A percentile compares a stretch with the other conserved stretches of the same genome.
phyloP scores from a whole-genome alignment of 2,797 vertebrate species.

The Channa striata region DNA sequence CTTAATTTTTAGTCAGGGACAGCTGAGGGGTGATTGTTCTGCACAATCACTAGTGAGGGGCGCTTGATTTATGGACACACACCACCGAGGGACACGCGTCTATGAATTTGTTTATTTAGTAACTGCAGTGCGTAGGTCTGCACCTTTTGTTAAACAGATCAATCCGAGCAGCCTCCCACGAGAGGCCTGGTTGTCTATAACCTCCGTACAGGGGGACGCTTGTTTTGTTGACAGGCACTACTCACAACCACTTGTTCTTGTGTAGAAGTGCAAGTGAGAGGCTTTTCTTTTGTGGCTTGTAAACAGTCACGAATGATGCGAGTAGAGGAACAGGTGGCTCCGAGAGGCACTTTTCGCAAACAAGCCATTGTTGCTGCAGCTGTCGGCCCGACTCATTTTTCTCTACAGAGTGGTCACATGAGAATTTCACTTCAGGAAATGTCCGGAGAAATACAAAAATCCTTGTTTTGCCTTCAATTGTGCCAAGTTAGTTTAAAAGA shows the following conservation, averaged over 20 bases:
- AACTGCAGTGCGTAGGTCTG: conserved; percentile 13
- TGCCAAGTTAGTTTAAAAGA: no score
- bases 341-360: conserved; percentile 1
- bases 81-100: conserved; percentile 24
- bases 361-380: not conserved
- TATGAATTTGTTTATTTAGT: conserved; percentile 30
- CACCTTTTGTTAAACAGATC: conserved; percentile 45
- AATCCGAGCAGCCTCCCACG: conserved; percentile 30
- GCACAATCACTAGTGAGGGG: conserved; percentile 56
- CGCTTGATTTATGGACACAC: conserved; percentile 56
- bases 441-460: not conserved
- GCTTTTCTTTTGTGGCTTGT: conserved; percentile 39
- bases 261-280: conserved; percentile 25
- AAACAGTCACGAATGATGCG: conserved; percentile 15
- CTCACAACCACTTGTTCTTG: conserved; percentile 50
- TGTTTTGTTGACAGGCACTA: conserved; percentile 63
- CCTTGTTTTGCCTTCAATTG: not conserved
- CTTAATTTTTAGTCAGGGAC: conserved; percentile 53
- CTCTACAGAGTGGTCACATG: no score
- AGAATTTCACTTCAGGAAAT: not conserved
- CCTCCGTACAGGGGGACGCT: conserved; percentile 38
- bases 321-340: conserved; percentile 23
- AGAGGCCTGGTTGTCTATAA: conserved; percentile 44
- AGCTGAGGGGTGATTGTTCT: conserved; percentile 53
- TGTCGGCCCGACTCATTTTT: not conserved